A percentile compares a stretch with the other conserved stretches of the same genome.
These are phyloP conservation scores for Macrotis lagotis DNA, from an alignment of 2,113 vertebrate genomes.

Conservation along the genomic window DNA sequence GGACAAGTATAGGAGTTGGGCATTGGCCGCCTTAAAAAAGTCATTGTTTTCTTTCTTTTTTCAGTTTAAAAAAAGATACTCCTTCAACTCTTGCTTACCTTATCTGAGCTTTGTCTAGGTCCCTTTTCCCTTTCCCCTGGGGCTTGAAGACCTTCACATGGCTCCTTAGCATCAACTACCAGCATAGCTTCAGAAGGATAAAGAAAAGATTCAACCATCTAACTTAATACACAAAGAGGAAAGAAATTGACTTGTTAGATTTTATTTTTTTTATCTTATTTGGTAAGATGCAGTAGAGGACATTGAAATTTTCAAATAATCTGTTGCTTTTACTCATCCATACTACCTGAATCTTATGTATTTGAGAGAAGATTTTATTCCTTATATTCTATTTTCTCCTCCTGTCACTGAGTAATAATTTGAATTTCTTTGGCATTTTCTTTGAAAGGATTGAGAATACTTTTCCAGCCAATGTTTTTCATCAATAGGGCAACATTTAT, in stretches of 20 bases:
- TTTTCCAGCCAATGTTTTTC: background rate
- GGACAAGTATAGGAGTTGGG: constrained; percentile 26
- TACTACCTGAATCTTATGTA: background rate
- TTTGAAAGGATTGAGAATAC: background rate
- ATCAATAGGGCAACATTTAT: background rate
- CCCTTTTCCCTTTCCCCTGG: constrained; percentile 30
- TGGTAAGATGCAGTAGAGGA: background rate
- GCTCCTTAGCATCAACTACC: background rate
- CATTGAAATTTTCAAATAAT: background rate
- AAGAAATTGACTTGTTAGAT: background rate
- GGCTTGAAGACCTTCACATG: constrained; percentile 29
- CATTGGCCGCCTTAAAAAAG: background rate
- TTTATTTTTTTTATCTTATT: background rate
- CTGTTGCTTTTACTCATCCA: background rate
- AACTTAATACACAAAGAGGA: background rate
- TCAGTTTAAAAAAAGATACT: background rate
- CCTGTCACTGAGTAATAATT: background rate
- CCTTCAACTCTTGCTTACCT: constrained; percentile 16
- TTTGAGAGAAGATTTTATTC: background rate
- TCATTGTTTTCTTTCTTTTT: background rate
- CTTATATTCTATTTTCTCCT: background rate
- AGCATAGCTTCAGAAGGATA: constrained; percentile 4
- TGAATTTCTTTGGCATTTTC: background rate
- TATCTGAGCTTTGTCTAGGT: background rate
- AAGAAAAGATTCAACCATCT: background rate